Base-by-base conservation (phyloP, 1,140 invertebrate species). In the Goniozus legneri region DNA sequence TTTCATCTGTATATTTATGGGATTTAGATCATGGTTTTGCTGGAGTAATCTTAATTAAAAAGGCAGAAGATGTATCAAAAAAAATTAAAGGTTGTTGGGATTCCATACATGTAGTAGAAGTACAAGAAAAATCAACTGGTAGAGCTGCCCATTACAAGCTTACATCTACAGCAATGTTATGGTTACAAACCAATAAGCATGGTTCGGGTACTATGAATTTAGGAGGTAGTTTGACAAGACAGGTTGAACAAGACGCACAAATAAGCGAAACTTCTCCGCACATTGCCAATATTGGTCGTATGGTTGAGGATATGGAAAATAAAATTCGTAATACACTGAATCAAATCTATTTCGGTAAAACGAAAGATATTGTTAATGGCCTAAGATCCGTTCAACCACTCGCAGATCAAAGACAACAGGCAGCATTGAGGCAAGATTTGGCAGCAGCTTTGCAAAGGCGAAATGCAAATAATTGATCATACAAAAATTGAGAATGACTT, bases 61-160 rank as follows among this genome's bases (percentile, higher is more conserved):
- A 99, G 77, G 94, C 92, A 12, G 94, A 95, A 0, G 95, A 98
- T 81, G 95, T 95, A 12, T 89, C 84, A 67, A 95, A 95, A 71
- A 97, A 95, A 77, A 98, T 98, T 54, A 97, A 92, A 76, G 90
- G 97, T 2, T 99, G 95, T 72, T 99, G 97, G 97, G 97, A 99
- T 75, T 98, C 96, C 2, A 98, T 99, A 70, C 97, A 99, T 73
- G 97, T 99, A 0, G 91, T 99, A 12, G 97, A 99, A 80, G 95
- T 98, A 1, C 89, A 95, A 62, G 95, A 97, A 71, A 98, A 97
- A 74, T 87, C 91, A 16, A 90, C 86, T 49, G 95, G 95, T 0
- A 82, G 94, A 34, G 92, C 85, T 64, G 96, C 96, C 4, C 95
- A 98, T 71, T 99, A 99, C 67, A 99, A 99, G 80, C 81, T 99